Evolutionary conservation across 2,113 vertebrate species (phyloP).

Genomic region (Chionis minor): DNA sequence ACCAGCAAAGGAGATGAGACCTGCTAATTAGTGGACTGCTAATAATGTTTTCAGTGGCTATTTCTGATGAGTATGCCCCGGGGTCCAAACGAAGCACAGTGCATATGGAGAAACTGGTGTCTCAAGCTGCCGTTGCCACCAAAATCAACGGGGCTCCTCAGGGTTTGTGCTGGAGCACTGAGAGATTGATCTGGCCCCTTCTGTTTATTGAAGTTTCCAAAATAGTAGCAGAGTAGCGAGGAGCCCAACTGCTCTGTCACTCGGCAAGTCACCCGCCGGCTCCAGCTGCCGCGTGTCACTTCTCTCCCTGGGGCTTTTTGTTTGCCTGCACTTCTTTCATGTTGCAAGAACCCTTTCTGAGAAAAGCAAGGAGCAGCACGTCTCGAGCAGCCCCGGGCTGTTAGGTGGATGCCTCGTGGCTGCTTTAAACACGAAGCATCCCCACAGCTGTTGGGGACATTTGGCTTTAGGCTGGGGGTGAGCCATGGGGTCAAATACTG

Average conservation of each 20-base stretch:
- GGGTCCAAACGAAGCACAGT: background rate
- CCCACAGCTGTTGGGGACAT: background rate
- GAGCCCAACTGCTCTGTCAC: slow-evolving; percentile 45
- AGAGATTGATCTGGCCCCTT: slow-evolving; percentile 16
- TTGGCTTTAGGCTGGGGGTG: background rate
- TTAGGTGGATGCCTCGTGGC: background rate
- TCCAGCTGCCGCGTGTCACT: slow-evolving; percentile 57
- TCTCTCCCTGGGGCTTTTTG: slow-evolving; percentile 4
- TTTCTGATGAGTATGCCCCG: background rate
- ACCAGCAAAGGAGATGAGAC: background rate
- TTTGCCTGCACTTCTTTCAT: background rate
- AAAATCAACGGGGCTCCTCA: background rate
- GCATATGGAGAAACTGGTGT: background rate
- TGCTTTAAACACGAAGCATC: background rate
- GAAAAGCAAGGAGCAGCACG: slow-evolving; percentile 21
- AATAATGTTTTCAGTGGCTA: background rate
- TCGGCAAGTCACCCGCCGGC: background rate
- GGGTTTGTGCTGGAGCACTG: background rate
- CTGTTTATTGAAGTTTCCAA: slow-evolving; percentile 64
- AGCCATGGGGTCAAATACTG: background rate
- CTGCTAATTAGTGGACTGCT: background rate
- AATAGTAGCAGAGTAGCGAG: slow-evolving; percentile 12
- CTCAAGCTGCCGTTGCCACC: background rate
- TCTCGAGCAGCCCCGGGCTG: background rate
- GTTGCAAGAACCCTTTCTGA: slow-evolving; percentile 32